Conservation (phyloP, 2,113 vertebrate genomes). For the Ceyx cyanopectus region DNA sequence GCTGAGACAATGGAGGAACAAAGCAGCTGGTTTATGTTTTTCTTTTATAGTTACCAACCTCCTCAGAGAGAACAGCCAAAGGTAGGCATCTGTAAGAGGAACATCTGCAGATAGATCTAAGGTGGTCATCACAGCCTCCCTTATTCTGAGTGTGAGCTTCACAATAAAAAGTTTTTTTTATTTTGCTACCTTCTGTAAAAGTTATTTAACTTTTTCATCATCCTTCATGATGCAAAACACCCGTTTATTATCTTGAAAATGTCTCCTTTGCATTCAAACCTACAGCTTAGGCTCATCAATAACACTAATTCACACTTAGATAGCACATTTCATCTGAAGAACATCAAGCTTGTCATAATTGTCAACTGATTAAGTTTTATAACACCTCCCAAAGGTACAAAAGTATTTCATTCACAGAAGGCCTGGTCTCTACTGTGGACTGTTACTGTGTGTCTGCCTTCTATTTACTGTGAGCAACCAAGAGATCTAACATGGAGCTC, state of each 20-base stretch:
- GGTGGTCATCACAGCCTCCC: not conserved
- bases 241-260: constrained; percentile 11
- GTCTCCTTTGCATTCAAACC: constrained; percentile 40
- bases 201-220: not conserved
- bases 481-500: not conserved
- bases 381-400: not conserved
- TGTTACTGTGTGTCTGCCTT: no score
- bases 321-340: constrained; percentile 38
- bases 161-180: not conserved
- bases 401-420: not conserved
- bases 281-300: constrained; percentile 16
- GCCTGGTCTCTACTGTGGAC: not conserved
- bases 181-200: not conserved
- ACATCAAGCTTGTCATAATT: constrained; percentile 27
- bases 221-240: not conserved
- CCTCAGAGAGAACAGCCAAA: not conserved
- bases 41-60: not conserved
- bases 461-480: no score
- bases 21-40: not conserved
- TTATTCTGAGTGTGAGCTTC: not conserved
- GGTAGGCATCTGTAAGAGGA: not conserved
- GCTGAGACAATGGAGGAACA: rapidly evolving
- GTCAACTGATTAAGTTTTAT: constrained; percentile 13
- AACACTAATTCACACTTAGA: constrained; percentile 24
- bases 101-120: not conserved